A percentile compares a stretch with the other conserved stretches of the same genome.
Conservation (phyloP, 2,113 vertebrate species). For the Ceyx margarethae region DNA sequence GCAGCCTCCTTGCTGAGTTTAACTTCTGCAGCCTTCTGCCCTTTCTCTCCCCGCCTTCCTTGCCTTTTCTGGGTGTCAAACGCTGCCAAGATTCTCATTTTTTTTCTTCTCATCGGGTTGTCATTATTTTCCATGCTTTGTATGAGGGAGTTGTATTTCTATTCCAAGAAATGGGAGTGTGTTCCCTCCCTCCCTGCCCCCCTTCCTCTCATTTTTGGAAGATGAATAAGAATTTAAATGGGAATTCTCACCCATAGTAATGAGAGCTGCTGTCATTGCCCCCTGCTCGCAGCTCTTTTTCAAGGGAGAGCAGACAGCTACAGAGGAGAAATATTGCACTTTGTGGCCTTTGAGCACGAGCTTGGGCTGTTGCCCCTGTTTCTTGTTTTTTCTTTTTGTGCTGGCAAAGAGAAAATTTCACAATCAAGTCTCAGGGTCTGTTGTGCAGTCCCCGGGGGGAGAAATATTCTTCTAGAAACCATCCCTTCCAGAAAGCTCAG, state of each 20-base stretch:
- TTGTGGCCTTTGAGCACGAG: neutral
- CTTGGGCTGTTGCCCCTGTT: neutral
- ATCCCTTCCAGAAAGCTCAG: neutral
- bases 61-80: neutral
- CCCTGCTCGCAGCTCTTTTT: neutral
- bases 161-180: neutral
- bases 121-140: conserved; percentile 40
- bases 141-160: neutral
- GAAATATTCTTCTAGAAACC: neutral
- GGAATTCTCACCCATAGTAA: neutral
- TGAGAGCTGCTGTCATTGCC: neutral
- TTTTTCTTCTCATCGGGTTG: neutral
- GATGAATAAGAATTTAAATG: conserved; percentile 34
- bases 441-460: neutral
- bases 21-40: neutral
- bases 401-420: neutral
- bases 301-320: neutral
- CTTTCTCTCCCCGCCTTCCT: neutral
- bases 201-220: neutral
- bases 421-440: neutral
- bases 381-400: neutral
- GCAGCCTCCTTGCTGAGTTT: neutral
- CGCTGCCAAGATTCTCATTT: conserved; percentile 1
- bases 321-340: neutral
- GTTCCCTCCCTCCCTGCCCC: neutral